Base-by-base conservation (phyloP, 2,888 invertebrate species). In the Odontocolon sp. region DNA sequence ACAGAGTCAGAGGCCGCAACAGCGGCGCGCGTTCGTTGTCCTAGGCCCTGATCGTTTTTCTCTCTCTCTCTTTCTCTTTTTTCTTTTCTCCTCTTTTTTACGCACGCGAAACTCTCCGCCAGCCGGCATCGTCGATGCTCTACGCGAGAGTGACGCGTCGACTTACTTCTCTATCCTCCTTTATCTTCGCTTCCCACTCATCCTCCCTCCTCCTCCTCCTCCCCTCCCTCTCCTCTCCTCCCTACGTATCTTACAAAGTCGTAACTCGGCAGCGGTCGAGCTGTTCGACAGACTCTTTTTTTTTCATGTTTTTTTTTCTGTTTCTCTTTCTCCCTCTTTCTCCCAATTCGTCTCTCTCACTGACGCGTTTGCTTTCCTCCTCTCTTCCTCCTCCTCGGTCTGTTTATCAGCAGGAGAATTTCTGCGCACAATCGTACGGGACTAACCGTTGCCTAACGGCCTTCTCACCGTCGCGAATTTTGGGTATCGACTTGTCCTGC, bases 11-110 rank as follows among this genome's bases (percentile, higher is more conserved):
- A n/a, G n/a, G 33, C 33, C 57, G 45, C 31, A n/a, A n/a, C n/a
- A n/a, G n/a, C n/a, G n/a, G 23, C 23, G 26, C 54, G 14, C 70
- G 76, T 59, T 77, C 77, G 77, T 77, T 77, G 77, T 77, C 77
- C 68, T 77, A 77, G 77, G 77, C 68, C 72, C 77, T 77, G 77
- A 77, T 71, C 77, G 50, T 38, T 57, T 23, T 26, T 28, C 0
- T 54, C 11, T 45, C 23, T 45, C 23, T 42, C 42, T 16, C 45
- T 14, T 45, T 14, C 14, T 38, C 18, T 36, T 52, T 52, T 52
- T 68, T 47, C 23, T 18, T 45, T 8, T 57, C 26, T 47, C 11
- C 11, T 68, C 57, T 68, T 57, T 40, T 45, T 68, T 64, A 64
- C 68, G 57, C 72, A 45, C 72, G 69, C 72, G 57, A 72, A 72